Evolutionary conservation across 1,140 invertebrate species (phyloP).

Genomic region (Agrypnia vestita): DNA sequence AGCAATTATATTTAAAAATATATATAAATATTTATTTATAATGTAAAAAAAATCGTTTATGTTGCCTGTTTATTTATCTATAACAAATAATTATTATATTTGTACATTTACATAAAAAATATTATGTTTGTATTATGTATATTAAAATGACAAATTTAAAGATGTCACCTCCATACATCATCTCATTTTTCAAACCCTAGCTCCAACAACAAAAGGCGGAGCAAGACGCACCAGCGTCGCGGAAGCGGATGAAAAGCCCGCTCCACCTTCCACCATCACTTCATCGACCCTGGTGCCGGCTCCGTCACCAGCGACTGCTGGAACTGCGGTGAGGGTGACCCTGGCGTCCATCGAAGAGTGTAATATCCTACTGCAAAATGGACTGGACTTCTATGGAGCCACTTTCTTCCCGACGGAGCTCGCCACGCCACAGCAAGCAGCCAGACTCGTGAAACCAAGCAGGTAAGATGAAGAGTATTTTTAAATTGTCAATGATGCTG

Average conservation of each 20-base stretch:
- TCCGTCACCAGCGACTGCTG: constrained; percentile 73
- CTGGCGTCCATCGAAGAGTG: constrained; percentile 86
- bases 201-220: not conserved
- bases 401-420: constrained; percentile 89
- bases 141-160: too few species aligned
- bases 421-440: constrained; percentile 75
- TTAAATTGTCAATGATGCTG: too few species aligned
- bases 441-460: constrained; percentile 72
- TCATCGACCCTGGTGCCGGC: constrained; percentile 78
- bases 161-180: too few species aligned
- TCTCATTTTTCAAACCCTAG: too few species aligned
- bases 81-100: too few species aligned
- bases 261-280: constrained; percentile 71
- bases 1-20: too few species aligned
- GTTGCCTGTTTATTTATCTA: too few species aligned
- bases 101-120: too few species aligned
- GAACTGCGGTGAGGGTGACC: constrained; percentile 81
- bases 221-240: constrained; percentile 63
- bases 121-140: too few species aligned
- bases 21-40: too few species aligned
- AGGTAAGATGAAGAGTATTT: constrained; percentile 64
- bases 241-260: constrained; percentile 63
- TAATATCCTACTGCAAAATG: constrained; percentile 85
- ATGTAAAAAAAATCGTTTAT: too few species aligned
- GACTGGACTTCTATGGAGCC: constrained; percentile 88